These are phyloP conservation scores for Dione vanillae DNA, from an alignment of 2,888 invertebrate species.

Conservation along the genomic window DNA sequence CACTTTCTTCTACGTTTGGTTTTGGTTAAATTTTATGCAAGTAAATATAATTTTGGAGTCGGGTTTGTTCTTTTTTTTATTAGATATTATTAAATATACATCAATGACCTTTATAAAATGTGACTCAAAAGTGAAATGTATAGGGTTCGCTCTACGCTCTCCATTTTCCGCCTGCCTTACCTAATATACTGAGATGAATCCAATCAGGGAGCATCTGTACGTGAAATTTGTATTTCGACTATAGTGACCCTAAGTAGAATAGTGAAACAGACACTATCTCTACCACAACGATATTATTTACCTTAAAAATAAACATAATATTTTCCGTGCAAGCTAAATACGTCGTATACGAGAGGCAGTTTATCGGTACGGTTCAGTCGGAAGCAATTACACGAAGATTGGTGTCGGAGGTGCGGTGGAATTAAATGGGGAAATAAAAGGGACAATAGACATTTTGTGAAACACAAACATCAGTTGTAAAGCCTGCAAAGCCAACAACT, in stretches of 20 bases:
- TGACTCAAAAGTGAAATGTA: too few relatives aligned
- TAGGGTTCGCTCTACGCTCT: too few relatives aligned
- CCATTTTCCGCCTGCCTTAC: too few relatives aligned
- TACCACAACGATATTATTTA: background rate
- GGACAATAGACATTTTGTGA: constrained; percentile 44
- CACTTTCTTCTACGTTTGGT: too few relatives aligned
- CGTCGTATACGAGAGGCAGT: constrained; percentile 24
- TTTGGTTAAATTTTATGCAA: too few relatives aligned
- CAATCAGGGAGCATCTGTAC: too few relatives aligned
- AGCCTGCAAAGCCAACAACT: constrained; percentile 24
- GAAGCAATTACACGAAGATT: constrained; percentile 58
- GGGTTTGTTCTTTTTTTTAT: too few relatives aligned
- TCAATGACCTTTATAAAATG: too few relatives aligned
- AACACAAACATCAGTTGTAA: constrained; percentile 24
- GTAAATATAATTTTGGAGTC: too few relatives aligned
- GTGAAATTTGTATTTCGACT: background rate
- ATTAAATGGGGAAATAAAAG: constrained; percentile 38
- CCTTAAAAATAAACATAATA: constrained; percentile 19
- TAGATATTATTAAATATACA: too few relatives aligned
- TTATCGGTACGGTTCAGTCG: constrained; percentile 51
- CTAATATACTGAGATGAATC: too few relatives aligned
- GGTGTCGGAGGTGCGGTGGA: constrained; percentile 46
- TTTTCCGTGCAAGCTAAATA: constrained; percentile 20
- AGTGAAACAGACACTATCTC: background rate
- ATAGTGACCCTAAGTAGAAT: too few relatives aligned